Conservation (phyloP, 30 jellyfish, hydroid and myxozoan species). For the Chironex yamaguchii region DNA sequence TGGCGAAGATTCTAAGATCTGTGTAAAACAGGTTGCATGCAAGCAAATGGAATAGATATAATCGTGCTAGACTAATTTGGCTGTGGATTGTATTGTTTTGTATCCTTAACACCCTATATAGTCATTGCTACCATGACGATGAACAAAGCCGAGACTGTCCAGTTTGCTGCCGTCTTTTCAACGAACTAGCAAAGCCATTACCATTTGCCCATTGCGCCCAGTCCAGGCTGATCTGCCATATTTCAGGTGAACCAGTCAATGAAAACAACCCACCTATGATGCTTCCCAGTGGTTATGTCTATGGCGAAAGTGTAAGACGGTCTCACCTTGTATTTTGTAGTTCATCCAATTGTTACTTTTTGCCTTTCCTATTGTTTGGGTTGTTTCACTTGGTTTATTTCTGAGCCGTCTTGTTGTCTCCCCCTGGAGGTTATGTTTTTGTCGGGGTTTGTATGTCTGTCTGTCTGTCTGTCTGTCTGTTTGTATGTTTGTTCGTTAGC, state of each 20-base stretch:
- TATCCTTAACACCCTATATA: slow-evolving; percentile 40
- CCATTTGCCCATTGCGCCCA: slow-evolving; percentile 98
- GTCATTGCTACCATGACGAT: slow-evolving; percentile 97
- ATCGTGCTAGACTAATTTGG: too few species aligned
- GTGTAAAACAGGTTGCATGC: neutral
- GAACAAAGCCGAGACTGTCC: slow-evolving; percentile 94
- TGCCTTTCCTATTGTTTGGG: too few species aligned
- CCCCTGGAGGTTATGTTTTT: too few species aligned
- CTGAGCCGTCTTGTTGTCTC: too few species aligned
- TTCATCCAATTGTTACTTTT: too few species aligned
- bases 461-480: too few species aligned
- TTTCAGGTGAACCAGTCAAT: slow-evolving; percentile 91
- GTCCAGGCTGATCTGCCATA: slow-evolving; percentile 87
- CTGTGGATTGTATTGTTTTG: too few species aligned
- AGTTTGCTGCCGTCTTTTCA: slow-evolving; percentile 87
- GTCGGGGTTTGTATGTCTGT: too few species aligned
- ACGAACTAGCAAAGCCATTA: slow-evolving; percentile 80
- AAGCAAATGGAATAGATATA: too few species aligned
- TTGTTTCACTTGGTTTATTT: too few species aligned
- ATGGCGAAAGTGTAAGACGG: slow-evolving; percentile 90
- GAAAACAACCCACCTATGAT: slow-evolving; percentile 95
- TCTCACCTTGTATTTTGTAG: too few species aligned
- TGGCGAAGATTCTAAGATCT: neutral
- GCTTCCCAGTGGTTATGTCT: slow-evolving; percentile 92
- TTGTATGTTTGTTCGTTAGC: too few species aligned